Base-by-base conservation (phyloP, 2,797 vertebrate genomes). In the Melanotaenia trifasciata region DNA sequence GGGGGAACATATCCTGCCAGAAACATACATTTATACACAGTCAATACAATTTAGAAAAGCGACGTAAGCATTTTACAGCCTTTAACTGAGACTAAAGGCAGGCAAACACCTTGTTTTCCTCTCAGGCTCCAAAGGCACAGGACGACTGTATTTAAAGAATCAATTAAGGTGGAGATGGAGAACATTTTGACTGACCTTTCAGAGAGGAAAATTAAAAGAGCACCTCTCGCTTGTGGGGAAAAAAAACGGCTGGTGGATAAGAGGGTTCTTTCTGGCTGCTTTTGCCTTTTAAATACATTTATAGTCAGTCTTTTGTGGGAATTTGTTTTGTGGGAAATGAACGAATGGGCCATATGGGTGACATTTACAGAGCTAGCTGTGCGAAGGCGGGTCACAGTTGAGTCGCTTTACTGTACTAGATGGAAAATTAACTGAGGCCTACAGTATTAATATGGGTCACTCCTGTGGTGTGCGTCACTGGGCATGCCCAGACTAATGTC, bases 251-350 rank as follows among this genome's bases (percentile, higher is more conserved):
- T 36, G 62, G 47, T 56, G 86, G 84, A 88, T 89, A 84, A 86
- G 81, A 92, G 74, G 85, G 85, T 90, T 90, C 88, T 90, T 84
- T 91, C 86, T 87, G 87, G 82, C 86, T 87, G 84, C 81, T 81
- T 90, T 91, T 92, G 86, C 86, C 84, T 94, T 94, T 94, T 93
- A 95, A 94, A 93, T 92, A 94, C 90, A 93, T 87, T 89, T 90
- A 85, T 81, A 87, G 68, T 80, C 78, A 71, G 73, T 89, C 88
- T 91, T 91, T 89, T 89, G 88, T 85, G 84, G 88, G 85, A 90
- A 90, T 93, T 93, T 92, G 86, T 90, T 93, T 92, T 92, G 89
- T 88, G 79, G 80, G 76, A 87, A 91, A 90, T 87, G 86, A 92
- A 90, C 87, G 90, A 89, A 85, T 18, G 11, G 80, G 81, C 84